phyloP scores from a whole-genome alignment of 2,113 vertebrate species.

The Bagarius yarrelli region DNA sequence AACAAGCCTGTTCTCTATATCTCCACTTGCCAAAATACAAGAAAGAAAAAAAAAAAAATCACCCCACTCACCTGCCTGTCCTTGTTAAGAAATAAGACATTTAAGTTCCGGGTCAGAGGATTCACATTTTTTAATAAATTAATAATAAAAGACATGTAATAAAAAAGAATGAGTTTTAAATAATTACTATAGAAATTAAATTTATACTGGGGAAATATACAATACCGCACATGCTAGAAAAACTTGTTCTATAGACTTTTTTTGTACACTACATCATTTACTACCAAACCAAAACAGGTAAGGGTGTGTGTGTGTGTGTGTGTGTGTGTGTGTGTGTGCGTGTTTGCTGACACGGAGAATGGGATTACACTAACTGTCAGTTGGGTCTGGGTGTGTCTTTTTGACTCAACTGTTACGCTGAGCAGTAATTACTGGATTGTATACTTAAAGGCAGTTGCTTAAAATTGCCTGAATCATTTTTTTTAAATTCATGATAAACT shows the following conservation, averaged over 20 bases:
- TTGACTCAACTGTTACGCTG: constrained; percentile 60
- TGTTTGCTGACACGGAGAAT: constrained; percentile 19
- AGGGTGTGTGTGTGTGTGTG: constrained; percentile 39
- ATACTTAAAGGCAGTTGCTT: constrained; percentile 7
- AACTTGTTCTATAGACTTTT: neutral
- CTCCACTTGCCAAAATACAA: constrained; percentile 60
- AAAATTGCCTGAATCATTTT: neutral
- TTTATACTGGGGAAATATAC: no score
- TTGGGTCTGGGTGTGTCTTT: constrained; percentile 63
- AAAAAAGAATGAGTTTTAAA: neutral
- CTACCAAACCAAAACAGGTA: constrained; percentile 6
- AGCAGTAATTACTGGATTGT: constrained; percentile 58
- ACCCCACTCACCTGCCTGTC: neutral
- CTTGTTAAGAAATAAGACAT: no score
- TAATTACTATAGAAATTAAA: neutral
- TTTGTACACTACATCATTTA: neutral
- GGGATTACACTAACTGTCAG: constrained; percentile 66
- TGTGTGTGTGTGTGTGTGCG: constrained; percentile 52
- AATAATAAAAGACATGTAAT: neutral
- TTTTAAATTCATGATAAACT: neutral
- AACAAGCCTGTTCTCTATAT: constrained; percentile 75
- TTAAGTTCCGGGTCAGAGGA: neutral
- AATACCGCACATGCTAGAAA: neutral
- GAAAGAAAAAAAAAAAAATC: neutral
- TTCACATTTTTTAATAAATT: neutral